Evolutionary conservation across 2,888 invertebrate species (phyloP), one percentile per base, ranked within the genome.

Genomic region (Oxycera nigricornis): DNA sequence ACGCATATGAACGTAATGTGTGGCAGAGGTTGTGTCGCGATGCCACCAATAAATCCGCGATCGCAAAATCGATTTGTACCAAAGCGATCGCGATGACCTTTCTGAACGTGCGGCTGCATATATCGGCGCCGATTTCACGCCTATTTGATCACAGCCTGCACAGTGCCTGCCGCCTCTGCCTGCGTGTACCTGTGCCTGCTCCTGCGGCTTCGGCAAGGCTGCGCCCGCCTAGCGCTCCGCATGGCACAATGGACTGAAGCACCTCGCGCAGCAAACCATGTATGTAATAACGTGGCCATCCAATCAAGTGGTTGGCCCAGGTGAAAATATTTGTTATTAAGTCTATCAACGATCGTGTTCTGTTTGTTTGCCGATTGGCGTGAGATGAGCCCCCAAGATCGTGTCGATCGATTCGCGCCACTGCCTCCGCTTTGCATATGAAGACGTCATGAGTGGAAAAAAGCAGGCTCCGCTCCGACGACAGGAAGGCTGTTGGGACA

Each of bases 51-150:
- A 68, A 50, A 68, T 52, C 55, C 2, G 17, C n/a, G 31, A 70
- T 35, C 30, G 22, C 20, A 68, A 50, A 70, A 70, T 70, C 70
- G 70, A 70, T 70, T 70, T 70, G 70, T 70, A 30, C 30, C 17
- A 59, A 52, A 70, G 70, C 55, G 70, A 70, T 55, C 70, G 70
- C 70, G 70, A 70, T 70, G 70, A 70, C 70, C 70, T 70, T 70
- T 55, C 24, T 46, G 22, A 20, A 22, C 52, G 24, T 65, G 65
- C 41, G 9, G 65, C 65, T n/a, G 41, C 65, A 65, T 65, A 30
- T 24, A 65, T 70, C 31, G 55, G 20, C 17, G 31, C 14, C 20
- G 41, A 70, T 70, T 70, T 70, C 52, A 70, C 70, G 70, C 70
- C 55, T 70, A 55, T 70, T 65, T 30, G 55, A 70, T 70, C 70